Conservation (phyloP, 2,113 vertebrate species). For the Epinephelus moara region DNA sequence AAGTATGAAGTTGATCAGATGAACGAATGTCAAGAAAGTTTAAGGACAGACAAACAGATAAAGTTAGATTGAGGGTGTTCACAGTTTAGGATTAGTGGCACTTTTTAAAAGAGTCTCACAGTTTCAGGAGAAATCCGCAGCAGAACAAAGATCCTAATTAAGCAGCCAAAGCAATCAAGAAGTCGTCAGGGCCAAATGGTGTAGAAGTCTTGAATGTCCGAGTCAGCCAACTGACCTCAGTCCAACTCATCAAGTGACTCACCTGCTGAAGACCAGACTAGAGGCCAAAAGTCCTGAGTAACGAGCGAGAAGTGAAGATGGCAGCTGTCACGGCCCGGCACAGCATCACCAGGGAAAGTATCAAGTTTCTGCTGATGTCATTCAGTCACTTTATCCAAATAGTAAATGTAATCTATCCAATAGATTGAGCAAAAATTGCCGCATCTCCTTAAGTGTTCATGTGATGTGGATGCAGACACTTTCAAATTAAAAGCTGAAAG, state of each 20-base stretch:
- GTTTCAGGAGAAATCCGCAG: background rate
- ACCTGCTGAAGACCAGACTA: background rate
- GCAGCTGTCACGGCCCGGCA: background rate
- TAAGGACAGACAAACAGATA: no score
- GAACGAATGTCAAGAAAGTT: no score
- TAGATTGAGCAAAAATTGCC: background rate
- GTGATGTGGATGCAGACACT: background rate
- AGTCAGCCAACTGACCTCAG: no score
- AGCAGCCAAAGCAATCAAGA: background rate
- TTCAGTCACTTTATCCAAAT: background rate
- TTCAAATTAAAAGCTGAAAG: background rate
- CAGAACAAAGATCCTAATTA: background rate
- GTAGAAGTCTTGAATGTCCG: no score
- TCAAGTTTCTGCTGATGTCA: background rate
- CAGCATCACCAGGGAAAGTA: background rate
- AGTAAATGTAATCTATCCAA: no score
- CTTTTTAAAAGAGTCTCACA: background rate
- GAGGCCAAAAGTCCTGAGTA: background rate
- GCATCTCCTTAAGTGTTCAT: no score
- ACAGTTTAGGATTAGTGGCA: background rate
- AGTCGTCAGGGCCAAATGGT: background rate
- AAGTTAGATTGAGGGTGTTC: background rate
- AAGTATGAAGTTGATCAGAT: no score
- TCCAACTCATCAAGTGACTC: background rate
- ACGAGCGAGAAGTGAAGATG: background rate